Evolutionary conservation across 2,888 invertebrate genomes (phyloP).

Genomic region (Orchesellides sinensis): DNA sequence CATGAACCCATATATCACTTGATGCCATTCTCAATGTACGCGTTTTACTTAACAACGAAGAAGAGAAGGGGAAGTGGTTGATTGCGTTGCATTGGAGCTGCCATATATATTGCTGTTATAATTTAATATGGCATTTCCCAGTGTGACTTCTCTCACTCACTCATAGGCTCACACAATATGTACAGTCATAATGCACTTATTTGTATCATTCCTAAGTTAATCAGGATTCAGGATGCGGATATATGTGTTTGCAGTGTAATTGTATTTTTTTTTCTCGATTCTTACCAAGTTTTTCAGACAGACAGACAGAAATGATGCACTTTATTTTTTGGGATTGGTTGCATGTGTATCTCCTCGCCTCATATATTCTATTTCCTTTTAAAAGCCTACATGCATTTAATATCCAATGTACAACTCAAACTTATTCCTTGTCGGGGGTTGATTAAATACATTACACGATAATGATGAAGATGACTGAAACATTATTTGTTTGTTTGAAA

Average conservation of each 20-base stretch:
- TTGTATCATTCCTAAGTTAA: slow-evolving; percentile 42
- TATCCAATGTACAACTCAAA: not conserved
- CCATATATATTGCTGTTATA: no score
- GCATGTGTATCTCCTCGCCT: not conserved
- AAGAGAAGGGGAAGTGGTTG: not conserved
- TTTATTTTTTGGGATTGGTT: slow-evolving; percentile 43
- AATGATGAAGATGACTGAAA: not conserved
- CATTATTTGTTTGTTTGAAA: not conserved
- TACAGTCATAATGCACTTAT: not conserved
- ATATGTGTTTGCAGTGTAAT: slow-evolving; percentile 62
- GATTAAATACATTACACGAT: slow-evolving; percentile 28
- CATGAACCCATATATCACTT: no score
- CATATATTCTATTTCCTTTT: not conserved
- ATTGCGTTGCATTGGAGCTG: slow-evolving; percentile 18
- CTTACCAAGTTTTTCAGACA: no score
- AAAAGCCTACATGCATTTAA: no score
- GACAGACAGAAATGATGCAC: no score
- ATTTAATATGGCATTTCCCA: no score
- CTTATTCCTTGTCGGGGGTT: slow-evolving; percentile 30
- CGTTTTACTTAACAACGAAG: not conserved
- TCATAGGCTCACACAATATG: not conserved
- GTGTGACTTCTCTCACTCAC: slow-evolving; percentile 43
- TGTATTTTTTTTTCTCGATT: slow-evolving; percentile 49
- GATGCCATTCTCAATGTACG: no score
- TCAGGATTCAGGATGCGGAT: slow-evolving; percentile 58